These are phyloP conservation scores for Coregonus suidteri DNA, from an alignment of 2,797 vertebrate genomes.

Conservation along the genomic window DNA sequence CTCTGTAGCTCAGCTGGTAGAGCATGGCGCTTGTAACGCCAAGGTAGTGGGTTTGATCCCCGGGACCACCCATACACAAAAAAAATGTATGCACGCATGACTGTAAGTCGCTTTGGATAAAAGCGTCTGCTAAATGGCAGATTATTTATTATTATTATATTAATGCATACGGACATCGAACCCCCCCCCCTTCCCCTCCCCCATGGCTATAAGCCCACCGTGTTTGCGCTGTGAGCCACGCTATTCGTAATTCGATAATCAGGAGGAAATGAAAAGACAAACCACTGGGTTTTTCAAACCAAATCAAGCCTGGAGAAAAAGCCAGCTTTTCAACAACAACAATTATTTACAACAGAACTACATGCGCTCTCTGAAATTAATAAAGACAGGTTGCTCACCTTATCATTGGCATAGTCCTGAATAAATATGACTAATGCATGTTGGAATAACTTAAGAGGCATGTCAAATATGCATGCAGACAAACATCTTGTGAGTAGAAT, in stretches of 20 bases:
- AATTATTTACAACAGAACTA: neutral
- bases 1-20: too few species aligned
- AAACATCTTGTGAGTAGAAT: slow-evolving; percentile 2
- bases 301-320: neutral
- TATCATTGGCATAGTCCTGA: neutral
- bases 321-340: neutral
- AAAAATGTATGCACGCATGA: too few species aligned
- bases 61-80: too few species aligned
- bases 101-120: too few species aligned
- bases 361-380: neutral
- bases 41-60: too few species aligned
- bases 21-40: too few species aligned
- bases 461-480: neutral
- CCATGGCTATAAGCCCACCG: neutral
- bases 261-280: neutral
- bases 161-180: too few species aligned
- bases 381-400: neutral
- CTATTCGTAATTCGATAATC: neutral
- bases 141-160: too few species aligned
- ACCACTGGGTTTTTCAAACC: neutral
- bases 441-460: neutral
- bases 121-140: too few species aligned
- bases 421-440: neutral
- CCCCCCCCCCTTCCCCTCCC: neutral
- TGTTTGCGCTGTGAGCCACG: neutral